These are phyloP conservation scores for Nomada hirtipes DNA, from an alignment of 2,888 invertebrate species.

Conservation along the genomic window DNA sequence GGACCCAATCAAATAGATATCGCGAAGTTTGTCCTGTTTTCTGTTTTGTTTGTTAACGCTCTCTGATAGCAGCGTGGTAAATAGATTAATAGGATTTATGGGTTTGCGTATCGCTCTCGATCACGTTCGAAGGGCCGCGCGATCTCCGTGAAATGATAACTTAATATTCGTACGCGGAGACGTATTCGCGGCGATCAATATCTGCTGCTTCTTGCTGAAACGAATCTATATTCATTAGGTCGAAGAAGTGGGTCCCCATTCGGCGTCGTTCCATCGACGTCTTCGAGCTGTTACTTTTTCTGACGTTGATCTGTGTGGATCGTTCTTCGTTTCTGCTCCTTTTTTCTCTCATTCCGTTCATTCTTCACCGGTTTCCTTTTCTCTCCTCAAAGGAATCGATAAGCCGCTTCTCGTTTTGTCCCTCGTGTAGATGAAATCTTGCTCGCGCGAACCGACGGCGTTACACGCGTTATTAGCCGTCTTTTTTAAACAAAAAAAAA, in stretches of 20 bases:
- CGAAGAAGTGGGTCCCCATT: conserved; percentile 54
- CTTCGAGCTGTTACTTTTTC: conserved; percentile 61
- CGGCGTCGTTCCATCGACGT: conserved; percentile 61
- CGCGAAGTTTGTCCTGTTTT: neutral
- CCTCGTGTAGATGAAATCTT: conserved; percentile 9
- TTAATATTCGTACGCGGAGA: conserved; percentile 67
- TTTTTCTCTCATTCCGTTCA: neutral
- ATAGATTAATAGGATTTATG: neutral
- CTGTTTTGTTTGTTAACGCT: neutral
- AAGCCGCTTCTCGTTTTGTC: conserved; percentile 8
- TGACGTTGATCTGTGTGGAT: conserved; percentile 61
- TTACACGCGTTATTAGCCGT: conserved; percentile 35
- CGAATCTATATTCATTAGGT: conserved; percentile 73
- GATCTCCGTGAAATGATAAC: conserved; percentile 64
- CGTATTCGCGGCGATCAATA: conserved; percentile 69
- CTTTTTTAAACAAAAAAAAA: neutral
- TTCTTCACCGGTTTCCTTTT: conserved; percentile 1
- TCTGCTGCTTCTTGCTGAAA: conserved; percentile 65
- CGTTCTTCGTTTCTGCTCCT: neutral
- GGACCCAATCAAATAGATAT: conserved; percentile 13
- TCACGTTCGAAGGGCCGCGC: neutral
- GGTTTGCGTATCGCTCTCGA: neutral
- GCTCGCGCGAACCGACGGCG: conserved; percentile 22
- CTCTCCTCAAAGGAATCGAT: conserved; percentile 19
- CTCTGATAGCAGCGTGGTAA: neutral